A percentile compares a stretch with the other conserved stretches of the same genome.
Evolutionary conservation across 2,888 invertebrate species (phyloP).

Genomic region (Scrobipalpa costella): DNA sequence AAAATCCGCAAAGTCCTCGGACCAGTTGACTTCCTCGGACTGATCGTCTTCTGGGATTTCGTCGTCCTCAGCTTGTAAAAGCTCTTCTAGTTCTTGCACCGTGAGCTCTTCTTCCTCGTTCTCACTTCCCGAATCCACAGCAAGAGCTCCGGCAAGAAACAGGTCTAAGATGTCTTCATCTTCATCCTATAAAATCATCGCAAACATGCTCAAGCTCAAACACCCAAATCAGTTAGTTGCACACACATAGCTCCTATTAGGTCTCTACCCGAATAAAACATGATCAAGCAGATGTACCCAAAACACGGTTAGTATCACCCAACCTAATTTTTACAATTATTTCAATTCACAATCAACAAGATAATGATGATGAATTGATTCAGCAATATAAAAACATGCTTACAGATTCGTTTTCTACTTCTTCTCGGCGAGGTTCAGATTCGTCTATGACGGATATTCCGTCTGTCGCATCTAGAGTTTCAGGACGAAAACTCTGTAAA

Average conservation of each 20-base stretch:
- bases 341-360: background rate
- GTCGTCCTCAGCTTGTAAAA: too few species aligned
- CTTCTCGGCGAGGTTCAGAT: background rate
- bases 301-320: background rate
- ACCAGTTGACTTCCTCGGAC: background rate
- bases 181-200: slow-evolving; percentile 5
- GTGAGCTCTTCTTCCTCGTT: background rate
- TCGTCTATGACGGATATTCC: background rate
- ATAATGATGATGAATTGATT: background rate
- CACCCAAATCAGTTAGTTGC: slow-evolving; percentile 5
- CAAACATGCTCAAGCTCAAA: background rate
- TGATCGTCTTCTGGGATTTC: too few species aligned
- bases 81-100: background rate
- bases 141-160: background rate
- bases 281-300: background rate
- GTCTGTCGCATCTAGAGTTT: background rate
- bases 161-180: background rate
- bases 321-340: background rate
- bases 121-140: too few species aligned
- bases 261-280: background rate
- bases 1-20: background rate
- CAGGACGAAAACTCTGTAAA: slow-evolving; percentile 3
- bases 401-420: background rate
- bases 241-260: background rate
- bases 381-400: slow-evolving; percentile 7